Evolutionary conservation across 1,140 invertebrate genomes (phyloP).

Genomic region (Spodoptera litura): DNA sequence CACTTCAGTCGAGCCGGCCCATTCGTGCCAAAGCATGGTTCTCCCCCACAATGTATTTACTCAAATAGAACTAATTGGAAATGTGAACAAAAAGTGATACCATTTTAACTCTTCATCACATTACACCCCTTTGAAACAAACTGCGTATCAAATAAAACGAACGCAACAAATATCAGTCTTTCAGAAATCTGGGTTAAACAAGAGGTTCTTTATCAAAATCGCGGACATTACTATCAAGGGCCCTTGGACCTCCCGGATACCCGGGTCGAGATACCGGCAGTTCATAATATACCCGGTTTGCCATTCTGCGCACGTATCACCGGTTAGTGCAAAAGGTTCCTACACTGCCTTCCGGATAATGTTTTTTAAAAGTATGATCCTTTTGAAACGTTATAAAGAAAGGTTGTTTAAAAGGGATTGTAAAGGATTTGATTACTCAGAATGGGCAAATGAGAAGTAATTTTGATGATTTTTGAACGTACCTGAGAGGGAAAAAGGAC

Average conservation of each 20-base stretch:
- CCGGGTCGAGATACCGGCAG: slow-evolving; percentile 23
- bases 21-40: no score
- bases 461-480: background rate
- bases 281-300: slow-evolving; percentile 35
- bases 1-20: no score
- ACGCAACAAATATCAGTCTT: background rate
- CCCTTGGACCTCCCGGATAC: slow-evolving; percentile 7
- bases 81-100: background rate
- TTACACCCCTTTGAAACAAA: background rate
- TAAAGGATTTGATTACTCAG: background rate
- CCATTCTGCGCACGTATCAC: slow-evolving; percentile 13
- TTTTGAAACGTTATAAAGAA: no score
- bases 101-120: background rate
- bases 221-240: slow-evolving; percentile 18
- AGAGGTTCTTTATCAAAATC: slow-evolving; percentile 29
- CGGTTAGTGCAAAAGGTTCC: slow-evolving; percentile 24
- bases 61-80: no score
- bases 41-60: no score
- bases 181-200: slow-evolving; percentile 10
- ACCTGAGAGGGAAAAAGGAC: no score
- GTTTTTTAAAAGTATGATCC: slow-evolving; percentile 21
- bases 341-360: background rate
- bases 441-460: background rate
- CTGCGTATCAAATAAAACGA: background rate
- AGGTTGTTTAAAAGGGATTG: slow-evolving; percentile 4